phyloP scores from a whole-genome alignment of 2,797 vertebrate genomes.

The Phalloptychus januarius region DNA sequence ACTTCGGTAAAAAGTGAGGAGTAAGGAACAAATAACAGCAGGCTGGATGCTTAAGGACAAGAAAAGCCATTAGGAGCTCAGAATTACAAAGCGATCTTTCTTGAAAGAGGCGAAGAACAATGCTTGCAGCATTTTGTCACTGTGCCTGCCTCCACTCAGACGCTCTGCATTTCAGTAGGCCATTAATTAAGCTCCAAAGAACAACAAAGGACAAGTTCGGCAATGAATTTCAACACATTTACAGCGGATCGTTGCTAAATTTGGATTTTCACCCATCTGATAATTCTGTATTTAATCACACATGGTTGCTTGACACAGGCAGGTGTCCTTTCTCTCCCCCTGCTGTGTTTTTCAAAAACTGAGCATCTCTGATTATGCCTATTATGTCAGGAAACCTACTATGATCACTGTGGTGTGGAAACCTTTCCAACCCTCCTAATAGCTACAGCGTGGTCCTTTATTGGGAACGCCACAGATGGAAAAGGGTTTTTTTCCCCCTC shows the following conservation, averaged over 20 bases:
- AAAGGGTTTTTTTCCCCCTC: slow-evolving; percentile 45
- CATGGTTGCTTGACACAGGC: slow-evolving; percentile 20
- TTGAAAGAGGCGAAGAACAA: slow-evolving; percentile 59
- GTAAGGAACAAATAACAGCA: slow-evolving; percentile 36
- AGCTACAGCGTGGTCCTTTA: slow-evolving; percentile 41
- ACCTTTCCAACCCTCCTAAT: slow-evolving; percentile 41
- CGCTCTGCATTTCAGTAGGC: slow-evolving; percentile 32
- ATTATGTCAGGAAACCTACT: slow-evolving; percentile 56
- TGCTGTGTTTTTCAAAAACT: slow-evolving; percentile 28
- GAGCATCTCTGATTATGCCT: slow-evolving; percentile 47
- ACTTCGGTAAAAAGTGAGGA: slow-evolving; percentile 57
- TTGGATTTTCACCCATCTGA: slow-evolving; percentile 7
- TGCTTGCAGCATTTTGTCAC: slow-evolving; percentile 44
- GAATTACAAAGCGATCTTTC: slow-evolving; percentile 50
- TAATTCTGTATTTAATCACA: slow-evolving; percentile 27
- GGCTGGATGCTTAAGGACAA: slow-evolving; percentile 57
- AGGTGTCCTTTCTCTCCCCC: slow-evolving; percentile 6
- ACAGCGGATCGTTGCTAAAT: slow-evolving; percentile 9
- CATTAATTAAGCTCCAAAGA: slow-evolving; percentile 57
- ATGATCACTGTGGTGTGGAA: slow-evolving; percentile 57
- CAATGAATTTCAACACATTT: neutral
- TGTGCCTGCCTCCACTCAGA: slow-evolving; percentile 31
- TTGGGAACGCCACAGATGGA: slow-evolving; percentile 47
- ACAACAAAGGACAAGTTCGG: slow-evolving; percentile 31
- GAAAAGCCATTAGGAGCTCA: slow-evolving; percentile 54